Conservation (phyloP, 2,113 vertebrate species). For the Xiphorhynchus elegans region DNA sequence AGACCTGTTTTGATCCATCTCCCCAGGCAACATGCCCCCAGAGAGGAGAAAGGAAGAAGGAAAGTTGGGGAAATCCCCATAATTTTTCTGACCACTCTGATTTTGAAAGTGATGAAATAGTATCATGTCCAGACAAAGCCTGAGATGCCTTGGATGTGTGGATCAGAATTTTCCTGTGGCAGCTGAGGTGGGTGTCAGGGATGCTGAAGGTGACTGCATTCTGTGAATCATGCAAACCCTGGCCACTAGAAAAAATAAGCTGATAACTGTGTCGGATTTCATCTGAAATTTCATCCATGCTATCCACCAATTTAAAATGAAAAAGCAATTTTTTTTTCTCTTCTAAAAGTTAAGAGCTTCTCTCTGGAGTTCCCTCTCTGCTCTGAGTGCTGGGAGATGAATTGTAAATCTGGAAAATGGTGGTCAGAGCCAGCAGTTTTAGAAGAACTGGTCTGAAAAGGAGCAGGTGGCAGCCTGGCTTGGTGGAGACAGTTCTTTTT, state of each 20-base stretch:
- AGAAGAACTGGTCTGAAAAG: not conserved
- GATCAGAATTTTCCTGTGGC: not conserved
- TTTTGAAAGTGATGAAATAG: not conserved
- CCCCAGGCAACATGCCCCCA: rapidly evolving
- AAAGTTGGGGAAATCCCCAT: not conserved
- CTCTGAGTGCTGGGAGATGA: not conserved
- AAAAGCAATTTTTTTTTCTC: not conserved
- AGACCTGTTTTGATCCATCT: not conserved
- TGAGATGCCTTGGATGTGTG: not conserved
- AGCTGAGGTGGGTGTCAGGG: not conserved
- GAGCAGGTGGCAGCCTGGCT: not conserved
- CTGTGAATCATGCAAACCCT: not conserved
- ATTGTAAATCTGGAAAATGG: not conserved
- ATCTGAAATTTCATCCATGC: not conserved
- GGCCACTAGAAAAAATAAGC: not conserved
- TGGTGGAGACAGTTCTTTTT: not conserved
- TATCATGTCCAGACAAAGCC: not conserved
- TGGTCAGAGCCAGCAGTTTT: not conserved
- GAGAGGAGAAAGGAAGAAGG: not conserved
- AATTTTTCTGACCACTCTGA: not conserved
- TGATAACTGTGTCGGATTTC: not conserved
- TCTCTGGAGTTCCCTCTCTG: not conserved
- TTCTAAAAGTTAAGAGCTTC: not conserved
- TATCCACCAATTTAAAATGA: not conserved
- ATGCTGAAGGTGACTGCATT: not conserved